Evolutionary conservation across 2,888 invertebrate species (phyloP).

Genomic region (Iselma pallidipennis): DNA sequence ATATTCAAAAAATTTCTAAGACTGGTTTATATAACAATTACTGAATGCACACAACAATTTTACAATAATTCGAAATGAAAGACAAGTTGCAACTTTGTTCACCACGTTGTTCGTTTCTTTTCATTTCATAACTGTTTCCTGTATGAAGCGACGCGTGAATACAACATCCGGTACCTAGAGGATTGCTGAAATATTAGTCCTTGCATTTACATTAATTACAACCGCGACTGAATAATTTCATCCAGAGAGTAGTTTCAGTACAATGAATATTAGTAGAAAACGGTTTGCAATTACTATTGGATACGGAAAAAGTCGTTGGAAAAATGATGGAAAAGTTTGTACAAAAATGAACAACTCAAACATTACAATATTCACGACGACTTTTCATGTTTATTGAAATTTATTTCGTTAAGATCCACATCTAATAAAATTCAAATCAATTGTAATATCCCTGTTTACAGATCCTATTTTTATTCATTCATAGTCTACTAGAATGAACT

Average conservation of each 20-base stretch:
- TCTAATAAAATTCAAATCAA: neutral
- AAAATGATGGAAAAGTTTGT: neutral
- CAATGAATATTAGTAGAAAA: slow-evolving; percentile 19
- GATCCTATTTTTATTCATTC: neutral
- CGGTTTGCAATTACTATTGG: neutral
- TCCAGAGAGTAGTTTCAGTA: slow-evolving; percentile 22
- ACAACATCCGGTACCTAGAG: slow-evolving; percentile 33
- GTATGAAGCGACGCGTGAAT: slow-evolving; percentile 32
- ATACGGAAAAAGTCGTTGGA: neutral
- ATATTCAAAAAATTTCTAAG: too few species aligned
- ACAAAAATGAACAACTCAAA: neutral
- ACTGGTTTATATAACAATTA: too few species aligned
- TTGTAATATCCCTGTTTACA: too few species aligned
- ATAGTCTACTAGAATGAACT: too few species aligned
- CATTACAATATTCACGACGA: neutral
- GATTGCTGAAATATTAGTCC: slow-evolving; percentile 37
- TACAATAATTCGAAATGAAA: neutral
- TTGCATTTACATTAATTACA: slow-evolving; percentile 42
- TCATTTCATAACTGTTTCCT: slow-evolving; percentile 30
- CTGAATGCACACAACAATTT: too few species aligned
- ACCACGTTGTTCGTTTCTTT: neutral
- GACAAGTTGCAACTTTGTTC: neutral
- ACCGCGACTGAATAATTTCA: slow-evolving; percentile 30
- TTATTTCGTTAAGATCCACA: neutral
- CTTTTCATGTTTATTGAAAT: neutral